These are phyloP conservation scores for Diaphora mendica DNA, from an alignment of 2,888 invertebrate genomes.

Conservation along the genomic window DNA sequence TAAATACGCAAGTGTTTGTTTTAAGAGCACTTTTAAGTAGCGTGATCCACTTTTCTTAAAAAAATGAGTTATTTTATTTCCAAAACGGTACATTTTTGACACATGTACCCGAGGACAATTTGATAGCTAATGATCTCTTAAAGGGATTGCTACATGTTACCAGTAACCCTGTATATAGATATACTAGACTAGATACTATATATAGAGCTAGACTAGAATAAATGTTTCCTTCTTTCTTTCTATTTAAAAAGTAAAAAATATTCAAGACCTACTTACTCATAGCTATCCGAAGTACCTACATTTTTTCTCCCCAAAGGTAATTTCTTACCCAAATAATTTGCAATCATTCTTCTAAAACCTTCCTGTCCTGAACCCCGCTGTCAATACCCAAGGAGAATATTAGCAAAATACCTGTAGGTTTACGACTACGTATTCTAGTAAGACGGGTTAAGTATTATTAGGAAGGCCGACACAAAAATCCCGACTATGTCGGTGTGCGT, in stretches of 20 bases:
- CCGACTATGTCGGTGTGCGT: background rate
- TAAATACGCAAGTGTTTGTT: too few species aligned
- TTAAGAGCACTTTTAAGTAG: too few species aligned
- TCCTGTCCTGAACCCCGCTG: background rate
- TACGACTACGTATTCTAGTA: conserved; percentile 28
- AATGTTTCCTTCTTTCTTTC: background rate
- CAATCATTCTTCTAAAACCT: background rate
- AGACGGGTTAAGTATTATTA: conserved; percentile 13
- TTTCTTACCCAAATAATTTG: conserved; percentile 7
- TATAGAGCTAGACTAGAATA: too few species aligned
- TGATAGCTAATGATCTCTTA: too few species aligned
- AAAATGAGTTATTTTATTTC: too few species aligned
- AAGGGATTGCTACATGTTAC: too few species aligned
- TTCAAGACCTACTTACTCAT: background rate
- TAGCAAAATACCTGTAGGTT: conserved; percentile 31
- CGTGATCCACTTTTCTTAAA: too few species aligned
- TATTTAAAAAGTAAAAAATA: background rate
- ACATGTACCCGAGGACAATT: too few species aligned
- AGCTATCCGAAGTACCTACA: background rate
- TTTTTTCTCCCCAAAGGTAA: background rate
- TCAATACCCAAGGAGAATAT: conserved; percentile 14
- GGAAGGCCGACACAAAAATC: conserved; percentile 12
- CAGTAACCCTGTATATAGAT: too few species aligned
- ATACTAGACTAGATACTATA: too few species aligned
- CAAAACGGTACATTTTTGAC: too few species aligned